Base-by-base conservation (phyloP, 2,888 invertebrate species). In the Pimpla rufipes region DNA sequence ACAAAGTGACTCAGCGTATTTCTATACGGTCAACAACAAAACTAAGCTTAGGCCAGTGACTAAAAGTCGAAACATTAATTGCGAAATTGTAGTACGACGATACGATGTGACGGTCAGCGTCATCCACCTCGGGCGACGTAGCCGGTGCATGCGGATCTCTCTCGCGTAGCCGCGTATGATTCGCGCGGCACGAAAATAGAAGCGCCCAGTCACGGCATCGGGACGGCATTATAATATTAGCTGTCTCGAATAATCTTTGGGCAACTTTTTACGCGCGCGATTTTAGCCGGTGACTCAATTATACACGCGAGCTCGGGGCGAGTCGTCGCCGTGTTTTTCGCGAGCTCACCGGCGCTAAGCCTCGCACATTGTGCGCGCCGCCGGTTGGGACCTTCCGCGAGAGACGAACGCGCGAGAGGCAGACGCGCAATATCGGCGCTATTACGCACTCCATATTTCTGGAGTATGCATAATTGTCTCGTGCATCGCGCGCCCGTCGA, bases 381-480 rank as follows among this genome's bases (percentile, higher is more conserved):
- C n/a, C 10, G 11, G 1, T 7, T n/a, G 8, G n/a, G 47, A 16
- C 29, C 52, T 70, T 52, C 5, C 2, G 10, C n/a, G 5, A 29
- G 29, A 29, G 29, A 29, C 29, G 29, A 5, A 29, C n/a, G n/a
- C n/a, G 29, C 29, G n/a, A 62, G 16, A 8, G 35, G 29, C 47
- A 18, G 47, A 8, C 45, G 47, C 29, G 21, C 74, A 23, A 40
- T 74, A 73, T 74, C 74, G 37, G 47, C 40, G 23, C 13, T 29
- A 71, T 57, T 57, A 71, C 57, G 64, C 67, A 73, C 73, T 52
- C 45, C 50, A 81, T 84, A 84, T 84, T 81, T 84, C 74, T 74
- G 81, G 84, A 84, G 78, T 81, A 84, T 84, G 84, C 84, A 84
- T 84, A 84, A 84, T 84, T 84, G 84, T 84, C 71, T 77, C 64